Evolutionary conservation across 2,113 vertebrate species (phyloP), one percentile per base, ranked within the genome.

Genomic region (Gracilinanus agilis): DNA sequence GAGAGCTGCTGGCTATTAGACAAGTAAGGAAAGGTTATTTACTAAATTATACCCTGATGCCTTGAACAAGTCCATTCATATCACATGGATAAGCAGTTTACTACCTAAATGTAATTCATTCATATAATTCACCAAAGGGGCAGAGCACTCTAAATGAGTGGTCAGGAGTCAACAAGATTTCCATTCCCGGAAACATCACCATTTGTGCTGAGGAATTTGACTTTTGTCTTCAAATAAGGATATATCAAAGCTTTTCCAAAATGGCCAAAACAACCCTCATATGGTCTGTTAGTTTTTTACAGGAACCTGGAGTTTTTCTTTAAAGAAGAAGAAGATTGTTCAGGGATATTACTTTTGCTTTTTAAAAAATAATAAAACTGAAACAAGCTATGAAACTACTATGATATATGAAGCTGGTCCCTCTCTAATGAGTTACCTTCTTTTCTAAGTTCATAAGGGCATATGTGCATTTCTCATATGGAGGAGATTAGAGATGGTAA

Each of bases 51-150:
- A 53, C 61, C 55, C 44, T 91, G 61, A 40, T 90, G 19, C 19
- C 67, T n/a, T 40, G 67, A 75, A 54, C 53, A 83, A 91, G 83
- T 94, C 91, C 53, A 88, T 91, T 91, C 53, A 91, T 53, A 91
- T 88, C 90, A 55, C 90, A 91, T 88, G 67, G 29, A 89, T 75
- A 88, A 90, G 56, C 90, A 67, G 58, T 44, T 94, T 55, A 88
- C 55, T 90, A 53, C 89, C 89, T 55, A 90, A 61, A 58, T 21
- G 40, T 25, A 93, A 58, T 67, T 91, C 93, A 29, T 94, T 58
- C 58, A 90, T 94, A 90, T 67, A 44, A 27, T 55, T 29, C 55
- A 44, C 13, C 89, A 53, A 90, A 90, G 49, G 67, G 19, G 44
- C 27, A 12, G 10, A 90, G 89, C 24, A 5, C 49, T 49, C 89